Conservation (phyloP, 2,888 invertebrate genomes). For the Caenorhabditis angaria region DNA sequence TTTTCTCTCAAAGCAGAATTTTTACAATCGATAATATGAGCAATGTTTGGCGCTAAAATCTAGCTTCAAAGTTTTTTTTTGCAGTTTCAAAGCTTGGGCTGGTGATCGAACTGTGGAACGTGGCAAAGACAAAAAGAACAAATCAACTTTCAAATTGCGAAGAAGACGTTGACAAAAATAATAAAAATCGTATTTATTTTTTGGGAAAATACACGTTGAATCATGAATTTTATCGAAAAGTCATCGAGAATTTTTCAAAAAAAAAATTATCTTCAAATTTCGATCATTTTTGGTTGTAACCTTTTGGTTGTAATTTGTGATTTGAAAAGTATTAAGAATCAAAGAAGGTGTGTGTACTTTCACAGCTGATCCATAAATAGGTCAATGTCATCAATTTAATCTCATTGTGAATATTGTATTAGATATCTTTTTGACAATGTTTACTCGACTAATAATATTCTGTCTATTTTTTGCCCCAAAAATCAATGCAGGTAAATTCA, state of each 20-base stretch:
- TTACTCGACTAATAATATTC: too few relatives aligned
- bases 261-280: not conserved
- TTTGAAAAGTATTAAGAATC: too few relatives aligned
- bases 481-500: too few relatives aligned
- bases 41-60: too few relatives aligned
- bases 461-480: not conserved
- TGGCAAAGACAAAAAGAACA: slow-evolving; percentile 6
- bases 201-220: not conserved
- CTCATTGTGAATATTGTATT: too few relatives aligned
- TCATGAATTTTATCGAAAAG: not conserved
- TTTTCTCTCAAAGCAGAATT: too few relatives aligned
- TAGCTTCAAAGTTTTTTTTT: slow-evolving; percentile 5
- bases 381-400: too few relatives aligned
- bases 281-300: not conserved
- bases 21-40: too few relatives aligned
- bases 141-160: slow-evolving; percentile 1
- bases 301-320: too few relatives aligned
- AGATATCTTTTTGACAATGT: too few relatives aligned
- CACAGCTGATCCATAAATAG: too few relatives aligned
- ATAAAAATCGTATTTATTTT: not conserved
- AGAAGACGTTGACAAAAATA: not conserved
- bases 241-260: not conserved
- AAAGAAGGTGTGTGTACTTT: too few relatives aligned
- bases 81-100: slow-evolving; percentile 27
- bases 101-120: slow-evolving; percentile 22